Evolutionary conservation across 1,140 invertebrate genomes (phyloP).

Genomic region (Alviniconcha marisindica): DNA sequence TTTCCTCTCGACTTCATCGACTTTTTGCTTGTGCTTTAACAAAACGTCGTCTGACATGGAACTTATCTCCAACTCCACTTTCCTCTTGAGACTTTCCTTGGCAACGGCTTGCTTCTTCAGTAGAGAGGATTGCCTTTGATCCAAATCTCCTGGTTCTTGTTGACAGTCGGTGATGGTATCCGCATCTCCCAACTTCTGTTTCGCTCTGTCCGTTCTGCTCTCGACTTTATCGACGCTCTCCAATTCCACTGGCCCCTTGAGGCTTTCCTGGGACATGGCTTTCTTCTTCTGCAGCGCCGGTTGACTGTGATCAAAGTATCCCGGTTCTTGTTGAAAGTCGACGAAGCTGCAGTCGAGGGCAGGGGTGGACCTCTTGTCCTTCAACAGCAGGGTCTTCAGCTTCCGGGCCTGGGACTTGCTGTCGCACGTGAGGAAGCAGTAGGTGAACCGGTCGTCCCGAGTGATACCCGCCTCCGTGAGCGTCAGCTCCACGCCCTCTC

Average conservation of each 20-base stretch:
- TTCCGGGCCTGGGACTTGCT: neutral
- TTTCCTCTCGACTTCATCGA: neutral
- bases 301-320: neutral
- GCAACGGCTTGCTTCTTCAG: neutral
- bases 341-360: neutral
- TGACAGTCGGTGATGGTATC: neutral
- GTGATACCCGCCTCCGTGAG: neutral
- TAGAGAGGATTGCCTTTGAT: too few species aligned
- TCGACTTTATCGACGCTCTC: too few species aligned
- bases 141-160: too few species aligned
- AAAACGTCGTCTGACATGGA: constrained; percentile 4
- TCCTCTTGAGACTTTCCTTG: constrained; percentile 1
- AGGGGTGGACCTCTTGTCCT: neutral
- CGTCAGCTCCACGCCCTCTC: neutral
- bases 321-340: neutral
- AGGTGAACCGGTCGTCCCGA: neutral
- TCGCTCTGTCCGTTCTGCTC: neutral
- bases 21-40: constrained; percentile 10
- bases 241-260: too few species aligned
- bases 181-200: neutral
- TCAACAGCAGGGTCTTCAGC: neutral
- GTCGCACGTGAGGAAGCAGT: neutral
- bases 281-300: neutral
- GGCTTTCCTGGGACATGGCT: too few species aligned
- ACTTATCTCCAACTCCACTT: neutral